A percentile compares a stretch with the other conserved stretches of the same genome.
Conservation (phyloP, 2,888 invertebrate genomes). For the Mystacides longicornis region DNA sequence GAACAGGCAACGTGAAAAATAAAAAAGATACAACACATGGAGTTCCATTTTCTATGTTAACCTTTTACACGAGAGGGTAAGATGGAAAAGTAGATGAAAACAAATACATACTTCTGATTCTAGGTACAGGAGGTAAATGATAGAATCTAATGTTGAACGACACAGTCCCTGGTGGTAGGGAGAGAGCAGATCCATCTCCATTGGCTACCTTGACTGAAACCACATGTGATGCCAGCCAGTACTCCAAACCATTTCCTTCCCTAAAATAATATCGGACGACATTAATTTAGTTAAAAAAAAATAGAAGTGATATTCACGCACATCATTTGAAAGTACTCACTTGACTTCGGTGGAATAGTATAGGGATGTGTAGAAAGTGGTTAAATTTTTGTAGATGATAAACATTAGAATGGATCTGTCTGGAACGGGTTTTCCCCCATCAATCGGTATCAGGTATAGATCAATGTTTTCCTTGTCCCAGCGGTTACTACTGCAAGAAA, state of each 20-base stretch:
- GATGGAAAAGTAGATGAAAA: neutral
- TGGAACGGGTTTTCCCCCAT: constrained; percentile 27
- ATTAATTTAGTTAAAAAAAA: neutral
- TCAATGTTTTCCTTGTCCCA: constrained; percentile 40
- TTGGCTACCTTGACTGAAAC: constrained; percentile 36
- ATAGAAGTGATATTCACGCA: neutral
- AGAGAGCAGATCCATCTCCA: constrained; percentile 22
- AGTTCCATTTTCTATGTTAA: too few relatives aligned
- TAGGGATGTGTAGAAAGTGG: constrained; percentile 53
- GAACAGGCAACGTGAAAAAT: too few relatives aligned
- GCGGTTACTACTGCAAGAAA: constrained; percentile 34
- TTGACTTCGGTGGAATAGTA: constrained; percentile 52
- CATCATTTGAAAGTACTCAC: constrained; percentile 38
- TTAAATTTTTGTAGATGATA: constrained; percentile 56
- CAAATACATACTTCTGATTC: constrained; percentile 12
- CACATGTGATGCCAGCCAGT: constrained; percentile 55
- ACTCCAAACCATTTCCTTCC: constrained; percentile 60
- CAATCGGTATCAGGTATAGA: constrained; percentile 32
- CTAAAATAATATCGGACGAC: constrained; percentile 33
- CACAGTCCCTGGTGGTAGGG: constrained; percentile 30
- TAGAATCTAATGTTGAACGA: constrained; percentile 9
- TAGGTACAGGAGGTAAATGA: constrained; percentile 14
- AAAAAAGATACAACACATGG: too few relatives aligned
- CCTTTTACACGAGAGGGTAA: too few relatives aligned
- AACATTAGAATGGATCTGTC: constrained; percentile 37